Percentiles rank a stretch among this genome's conserved stretches.
Evolutionary conservation across 2,888 invertebrate species (phyloP).

Genomic region (Hydropsyche betteni): DNA sequence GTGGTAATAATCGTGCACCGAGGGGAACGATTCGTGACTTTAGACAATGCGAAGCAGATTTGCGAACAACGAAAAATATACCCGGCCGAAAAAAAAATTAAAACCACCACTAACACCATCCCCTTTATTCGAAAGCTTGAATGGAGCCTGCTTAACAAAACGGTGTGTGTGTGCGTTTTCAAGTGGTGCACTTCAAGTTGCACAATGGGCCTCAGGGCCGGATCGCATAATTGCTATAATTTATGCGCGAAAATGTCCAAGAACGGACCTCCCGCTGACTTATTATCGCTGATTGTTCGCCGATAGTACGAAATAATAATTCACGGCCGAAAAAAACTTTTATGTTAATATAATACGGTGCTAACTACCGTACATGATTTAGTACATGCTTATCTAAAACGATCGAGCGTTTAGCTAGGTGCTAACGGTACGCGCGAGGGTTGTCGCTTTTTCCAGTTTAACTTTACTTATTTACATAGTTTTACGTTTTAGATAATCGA

Average conservation of each 20-base stretch:
- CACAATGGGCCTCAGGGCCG: slow-evolving; percentile 32
- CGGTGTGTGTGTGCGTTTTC: slow-evolving; percentile 43
- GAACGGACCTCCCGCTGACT: neutral
- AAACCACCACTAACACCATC: neutral
- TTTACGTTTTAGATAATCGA: too few relatives aligned
- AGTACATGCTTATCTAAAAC: slow-evolving; percentile 1
- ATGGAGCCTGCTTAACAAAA: too few relatives aligned
- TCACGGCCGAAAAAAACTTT: too few relatives aligned
- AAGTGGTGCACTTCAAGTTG: slow-evolving; percentile 45
- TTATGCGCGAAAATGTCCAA: slow-evolving; percentile 28
- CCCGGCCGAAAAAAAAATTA: neutral
- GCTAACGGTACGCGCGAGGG: too few relatives aligned
- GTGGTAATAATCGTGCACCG: slow-evolving; percentile 32
- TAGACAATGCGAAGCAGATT: slow-evolving; percentile 50
- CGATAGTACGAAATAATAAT: neutral
- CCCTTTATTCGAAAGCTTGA: neutral
- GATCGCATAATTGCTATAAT: slow-evolving; percentile 39
- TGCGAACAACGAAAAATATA: slow-evolving; percentile 30
- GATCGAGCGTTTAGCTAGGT: slow-evolving; percentile 1
- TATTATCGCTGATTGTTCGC: slow-evolving; percentile 15
- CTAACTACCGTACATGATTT: slow-evolving; percentile 21
- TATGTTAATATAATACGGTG: slow-evolving; percentile 12
- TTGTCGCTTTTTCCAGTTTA: too few relatives aligned
- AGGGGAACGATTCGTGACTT: slow-evolving; percentile 48
- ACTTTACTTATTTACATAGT: too few relatives aligned